Conservation (phyloP, 2,888 invertebrate genomes). For the Cabera pusaria region DNA sequence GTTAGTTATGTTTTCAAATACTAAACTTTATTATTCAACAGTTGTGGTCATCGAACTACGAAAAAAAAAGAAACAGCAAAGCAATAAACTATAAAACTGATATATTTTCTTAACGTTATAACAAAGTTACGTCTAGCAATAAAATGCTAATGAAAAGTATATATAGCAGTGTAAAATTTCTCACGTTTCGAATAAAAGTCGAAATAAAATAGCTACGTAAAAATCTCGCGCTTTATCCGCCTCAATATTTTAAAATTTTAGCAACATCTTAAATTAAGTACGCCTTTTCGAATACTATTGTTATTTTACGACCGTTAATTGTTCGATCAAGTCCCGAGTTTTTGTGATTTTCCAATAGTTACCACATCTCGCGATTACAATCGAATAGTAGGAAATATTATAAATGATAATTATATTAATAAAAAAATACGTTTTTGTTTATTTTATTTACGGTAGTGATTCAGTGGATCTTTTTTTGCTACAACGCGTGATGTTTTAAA, state of each 20-base stretch:
- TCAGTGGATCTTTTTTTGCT: constrained; percentile 12
- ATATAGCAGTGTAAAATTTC: too few relatives aligned
- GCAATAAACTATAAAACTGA: too few relatives aligned
- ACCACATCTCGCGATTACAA: constrained; percentile 11
- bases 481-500: constrained; percentile 15
- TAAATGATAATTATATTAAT: constrained; percentile 11
- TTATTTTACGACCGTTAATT: constrained; percentile 15
- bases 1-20: too few relatives aligned
- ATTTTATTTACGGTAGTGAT: constrained; percentile 22
- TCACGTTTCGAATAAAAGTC: constrained; percentile 1
- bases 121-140: too few relatives aligned
- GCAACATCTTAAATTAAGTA: too few relatives aligned
- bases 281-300: constrained; percentile 6
- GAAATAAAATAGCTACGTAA: constrained; percentile 6
- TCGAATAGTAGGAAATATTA: constrained; percentile 15
- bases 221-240: too few relatives aligned
- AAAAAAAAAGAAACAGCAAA: too few relatives aligned
- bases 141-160: too few relatives aligned
- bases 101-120: too few relatives aligned
- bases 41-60: too few relatives aligned
- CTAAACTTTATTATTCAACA: too few relatives aligned
- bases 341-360: constrained; percentile 5
- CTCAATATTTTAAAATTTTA: too few relatives aligned
- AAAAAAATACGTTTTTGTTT: constrained; percentile 17
- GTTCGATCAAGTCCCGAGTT: constrained; percentile 11